Evolutionary conservation across 2,113 vertebrate genomes (phyloP).

Genomic region (Chroicocephalus ridibundus): DNA sequence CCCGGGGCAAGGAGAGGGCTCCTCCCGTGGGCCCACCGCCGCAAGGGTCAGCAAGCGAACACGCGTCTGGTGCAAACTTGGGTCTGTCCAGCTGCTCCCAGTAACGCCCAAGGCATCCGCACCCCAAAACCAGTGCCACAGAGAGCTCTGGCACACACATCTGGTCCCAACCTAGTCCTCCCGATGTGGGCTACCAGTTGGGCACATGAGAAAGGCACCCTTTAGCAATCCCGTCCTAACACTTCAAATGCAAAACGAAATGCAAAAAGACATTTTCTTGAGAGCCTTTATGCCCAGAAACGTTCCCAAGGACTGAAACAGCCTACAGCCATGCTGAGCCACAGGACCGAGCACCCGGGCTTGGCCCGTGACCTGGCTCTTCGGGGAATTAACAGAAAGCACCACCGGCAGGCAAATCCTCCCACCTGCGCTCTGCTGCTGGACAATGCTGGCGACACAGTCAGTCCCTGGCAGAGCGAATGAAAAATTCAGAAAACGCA

Average conservation of each 20-base stretch:
- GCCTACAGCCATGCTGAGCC: fast-evolving
- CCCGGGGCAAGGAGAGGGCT: background rate
- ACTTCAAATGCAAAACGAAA: background rate
- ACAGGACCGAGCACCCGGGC: fast-evolving
- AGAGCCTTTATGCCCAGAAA: background rate
- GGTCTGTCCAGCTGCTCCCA: background rate
- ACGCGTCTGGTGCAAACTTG: fast-evolving
- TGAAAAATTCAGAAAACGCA: background rate
- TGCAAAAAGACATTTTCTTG: background rate
- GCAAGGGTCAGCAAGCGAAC: background rate
- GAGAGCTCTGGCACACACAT: fast-evolving
- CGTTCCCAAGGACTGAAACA: background rate
- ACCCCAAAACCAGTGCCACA: background rate
- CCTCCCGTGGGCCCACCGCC: fast-evolving
- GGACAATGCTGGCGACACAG: fast-evolving
- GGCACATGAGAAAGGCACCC: background rate
- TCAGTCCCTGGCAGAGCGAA: background rate
- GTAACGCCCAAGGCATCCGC: background rate
- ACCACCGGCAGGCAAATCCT: background rate
- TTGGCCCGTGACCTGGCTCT: fast-evolving
- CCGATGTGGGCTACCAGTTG: fast-evolving
- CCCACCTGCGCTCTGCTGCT: fast-evolving
- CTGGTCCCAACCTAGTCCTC: background rate
- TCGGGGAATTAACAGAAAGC: background rate
- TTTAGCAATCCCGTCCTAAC: background rate